phyloP scores from a whole-genome alignment of 2,797 vertebrate species.

The Denticeps clupeoides region DNA sequence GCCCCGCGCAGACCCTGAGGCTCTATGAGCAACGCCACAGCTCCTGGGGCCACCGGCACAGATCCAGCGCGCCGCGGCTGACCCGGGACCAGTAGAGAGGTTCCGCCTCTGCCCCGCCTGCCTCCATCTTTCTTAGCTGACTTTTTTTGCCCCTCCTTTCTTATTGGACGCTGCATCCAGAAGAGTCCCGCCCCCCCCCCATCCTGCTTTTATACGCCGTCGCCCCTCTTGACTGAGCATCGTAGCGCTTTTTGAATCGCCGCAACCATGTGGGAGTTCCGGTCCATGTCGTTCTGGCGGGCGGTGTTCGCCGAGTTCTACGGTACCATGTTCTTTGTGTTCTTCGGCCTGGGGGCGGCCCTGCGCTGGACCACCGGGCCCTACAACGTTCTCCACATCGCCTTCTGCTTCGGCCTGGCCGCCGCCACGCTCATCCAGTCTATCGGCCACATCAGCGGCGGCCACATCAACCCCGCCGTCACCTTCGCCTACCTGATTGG shows the following conservation, averaged over 20 bases:
- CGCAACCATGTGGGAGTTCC: slow-evolving; percentile 85
- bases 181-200: no score
- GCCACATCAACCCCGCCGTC: slow-evolving; percentile 88
- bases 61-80: slow-evolving; percentile 26
- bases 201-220: no score
- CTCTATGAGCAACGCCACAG: slow-evolving; percentile 49
- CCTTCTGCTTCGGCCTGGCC: slow-evolving; percentile 83
- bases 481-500: slow-evolving; percentile 84
- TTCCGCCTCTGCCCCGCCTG: slow-evolving; percentile 35
- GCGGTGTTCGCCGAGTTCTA: slow-evolving; percentile 80
- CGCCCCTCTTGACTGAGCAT: no score
- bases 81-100: slow-evolving; percentile 8
- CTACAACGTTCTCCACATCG: slow-evolving; percentile 73
- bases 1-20: slow-evolving; percentile 42
- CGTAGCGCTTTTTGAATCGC: slow-evolving; percentile 21
- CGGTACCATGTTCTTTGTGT: slow-evolving; percentile 76
- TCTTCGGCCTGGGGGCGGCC: slow-evolving; percentile 83
- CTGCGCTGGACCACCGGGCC: slow-evolving; percentile 80
- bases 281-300: slow-evolving; percentile 90
- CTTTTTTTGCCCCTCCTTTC: no score
- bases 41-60: slow-evolving; percentile 24
- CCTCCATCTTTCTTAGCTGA: slow-evolving; percentile 13
- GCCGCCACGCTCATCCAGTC: slow-evolving; percentile 83
- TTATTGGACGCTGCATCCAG: no score
- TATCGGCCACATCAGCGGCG: slow-evolving; percentile 85